Evolutionary conservation across 2,888 invertebrate genomes (phyloP).

Genomic region (Pocota personata): DNA sequence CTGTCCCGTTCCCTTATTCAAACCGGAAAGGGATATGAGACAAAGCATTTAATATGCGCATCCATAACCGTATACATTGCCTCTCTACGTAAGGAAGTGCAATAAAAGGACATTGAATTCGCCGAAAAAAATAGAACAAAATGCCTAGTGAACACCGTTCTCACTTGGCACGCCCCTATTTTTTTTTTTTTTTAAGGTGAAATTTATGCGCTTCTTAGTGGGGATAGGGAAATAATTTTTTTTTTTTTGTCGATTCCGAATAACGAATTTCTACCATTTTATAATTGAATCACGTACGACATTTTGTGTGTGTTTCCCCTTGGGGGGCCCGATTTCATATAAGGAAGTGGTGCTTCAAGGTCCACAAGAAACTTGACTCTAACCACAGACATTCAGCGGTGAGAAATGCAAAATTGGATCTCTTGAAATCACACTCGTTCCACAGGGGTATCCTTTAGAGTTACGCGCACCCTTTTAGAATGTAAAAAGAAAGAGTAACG

Average conservation of each 20-base stretch:
- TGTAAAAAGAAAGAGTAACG: conserved; percentile 24
- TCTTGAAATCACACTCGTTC: conserved; percentile 29
- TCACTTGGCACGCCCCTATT: conserved; percentile 25
- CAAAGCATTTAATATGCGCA: conserved; percentile 61
- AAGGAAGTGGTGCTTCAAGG: neutral
- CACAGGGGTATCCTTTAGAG: neutral
- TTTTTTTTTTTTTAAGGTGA: conserved; percentile 34
- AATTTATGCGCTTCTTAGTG: conserved; percentile 60
- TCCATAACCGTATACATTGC: conserved; percentile 53
- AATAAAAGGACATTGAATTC: conserved; percentile 61
- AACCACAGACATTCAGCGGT: neutral
- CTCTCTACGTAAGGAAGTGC: conserved; percentile 51
- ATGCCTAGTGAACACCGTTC: conserved; percentile 22
- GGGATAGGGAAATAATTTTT: conserved; percentile 40
- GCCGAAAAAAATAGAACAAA: neutral
- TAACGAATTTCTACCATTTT: conserved; percentile 77
- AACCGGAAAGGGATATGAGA: conserved; percentile 30
- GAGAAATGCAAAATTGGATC: conserved; percentile 67
- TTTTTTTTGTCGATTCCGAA: conserved; percentile 61
- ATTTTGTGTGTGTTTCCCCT: conserved; percentile 75
- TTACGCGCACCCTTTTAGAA: neutral
- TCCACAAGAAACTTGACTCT: conserved; percentile 27
- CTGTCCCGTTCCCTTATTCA: neutral
- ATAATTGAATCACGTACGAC: conserved; percentile 83
- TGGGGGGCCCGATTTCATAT: neutral